Conservation (phyloP, 2,797 vertebrate genomes). For the Pseudomugil gertrudae region DNA sequence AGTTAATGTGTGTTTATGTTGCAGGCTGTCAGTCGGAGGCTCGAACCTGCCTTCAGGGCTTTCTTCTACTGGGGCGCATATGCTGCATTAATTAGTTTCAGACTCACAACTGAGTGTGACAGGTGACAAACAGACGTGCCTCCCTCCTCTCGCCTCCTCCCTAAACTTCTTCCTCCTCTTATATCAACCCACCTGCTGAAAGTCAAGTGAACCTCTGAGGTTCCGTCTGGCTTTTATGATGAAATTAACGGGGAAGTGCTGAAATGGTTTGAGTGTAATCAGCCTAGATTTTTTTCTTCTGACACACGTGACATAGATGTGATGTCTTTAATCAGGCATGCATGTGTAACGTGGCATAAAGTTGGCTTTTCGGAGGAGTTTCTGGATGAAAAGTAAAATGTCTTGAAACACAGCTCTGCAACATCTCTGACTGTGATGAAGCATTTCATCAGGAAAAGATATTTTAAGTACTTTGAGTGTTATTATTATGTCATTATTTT, state of each 20-base stretch:
- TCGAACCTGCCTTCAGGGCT: slow-evolving; percentile 53
- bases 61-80: slow-evolving; percentile 67
- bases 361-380: no score
- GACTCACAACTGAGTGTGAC: slow-evolving; percentile 58
- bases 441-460: no score
- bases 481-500: no score
- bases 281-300: slow-evolving; percentile 20
- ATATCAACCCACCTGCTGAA: slow-evolving; percentile 55
- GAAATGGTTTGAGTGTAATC: slow-evolving; percentile 50
- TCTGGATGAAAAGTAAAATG: no score
- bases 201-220: slow-evolving; percentile 54
- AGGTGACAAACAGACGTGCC: slow-evolving; percentile 56
- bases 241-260: slow-evolving; percentile 39
- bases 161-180: slow-evolving; percentile 32
- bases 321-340: slow-evolving; percentile 34
- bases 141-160: slow-evolving; percentile 13
- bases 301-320: slow-evolving; percentile 37
- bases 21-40: slow-evolving; percentile 13
- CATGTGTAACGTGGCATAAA: no score
- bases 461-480: no score
- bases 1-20: slow-evolving; percentile 28
- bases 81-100: slow-evolving; percentile 78
- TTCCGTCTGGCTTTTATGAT: slow-evolving; percentile 55
- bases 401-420: no score
- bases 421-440: no score